Base-by-base conservation (phyloP, 2,113 vertebrate genomes). In the Pavo muticus region DNA sequence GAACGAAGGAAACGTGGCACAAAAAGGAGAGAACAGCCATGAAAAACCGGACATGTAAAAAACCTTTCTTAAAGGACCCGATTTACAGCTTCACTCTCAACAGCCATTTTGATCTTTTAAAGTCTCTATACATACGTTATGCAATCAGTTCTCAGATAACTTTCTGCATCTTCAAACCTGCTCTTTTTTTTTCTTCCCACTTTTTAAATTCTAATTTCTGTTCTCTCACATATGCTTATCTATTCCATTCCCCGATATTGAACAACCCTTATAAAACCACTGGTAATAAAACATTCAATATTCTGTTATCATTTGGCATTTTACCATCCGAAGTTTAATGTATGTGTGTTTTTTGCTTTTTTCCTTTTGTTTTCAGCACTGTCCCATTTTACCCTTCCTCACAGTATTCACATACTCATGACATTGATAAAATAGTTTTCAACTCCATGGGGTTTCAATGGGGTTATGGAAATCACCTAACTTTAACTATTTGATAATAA, bases 301-400 rank as follows among this genome's bases (percentile, higher is more conserved):
- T 86, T 88, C 88, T 72, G 76, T 94, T 95, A 95, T 93, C 95
- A 35, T 72, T 87, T 91, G 67, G 82, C 79, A 92, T 95, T 94
- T 93, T 73, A 89, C 73, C 40, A 87, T 75, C 20, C 87, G 76
- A 91, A 94, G 72, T 79, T 83, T 56, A 73, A 24, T 54, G n/a
- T 59, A n/a, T 59, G 54, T 59, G 56, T 32, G 47, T 69, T 64
- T 40, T 40, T 40, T 64, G 10, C 29, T 63, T 86, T 72, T 94
- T 61, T 48, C 0, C 35, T 63, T 95, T 95, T 95, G 88, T 93
- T 94, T 95, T 91, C 93, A 78, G 69, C 70, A 42, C 59, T 82
- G 89, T 72, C 87, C 74, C 95, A 29, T 54, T 87, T 77, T 3
- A 0, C 81, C 59, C 77, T 59, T 94, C 85, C 76, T 70, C 35